A percentile compares a stretch with the other conserved stretches of the same genome.
These are phyloP conservation scores for Chrysopa pallens DNA, from an alignment of 1,140 invertebrate species.

Conservation along the genomic window DNA sequence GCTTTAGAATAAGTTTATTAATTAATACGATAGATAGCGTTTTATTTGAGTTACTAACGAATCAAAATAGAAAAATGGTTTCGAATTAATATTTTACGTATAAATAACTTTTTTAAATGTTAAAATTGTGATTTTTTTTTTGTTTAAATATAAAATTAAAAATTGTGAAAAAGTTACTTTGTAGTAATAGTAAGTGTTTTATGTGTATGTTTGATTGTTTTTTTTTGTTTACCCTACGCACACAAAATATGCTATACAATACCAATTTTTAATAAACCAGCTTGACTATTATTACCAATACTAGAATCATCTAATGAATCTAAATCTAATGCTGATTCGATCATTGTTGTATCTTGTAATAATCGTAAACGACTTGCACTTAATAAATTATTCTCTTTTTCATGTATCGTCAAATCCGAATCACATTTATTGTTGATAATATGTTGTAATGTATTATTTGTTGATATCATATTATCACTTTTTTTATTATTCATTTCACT, in stretches of 20 bases:
- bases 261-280: conserved; percentile 17
- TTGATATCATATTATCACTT: neutral
- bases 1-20: too few species aligned
- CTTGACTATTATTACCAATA: conserved; percentile 18
- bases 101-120: too few species aligned
- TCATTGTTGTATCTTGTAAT: conserved; percentile 70
- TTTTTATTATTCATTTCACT: neutral
- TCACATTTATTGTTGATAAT: neutral
- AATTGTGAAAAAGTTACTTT: too few species aligned
- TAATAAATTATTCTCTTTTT: conserved; percentile 20
- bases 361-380: conserved; percentile 45
- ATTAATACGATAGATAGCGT: too few species aligned
- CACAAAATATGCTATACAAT: conserved; percentile 2
- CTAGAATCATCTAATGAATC: conserved; percentile 55
- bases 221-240: too few species aligned
- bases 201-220: too few species aligned
- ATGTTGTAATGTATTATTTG: neutral
- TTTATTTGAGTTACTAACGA: too few species aligned
- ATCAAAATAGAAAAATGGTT: too few species aligned
- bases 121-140: too few species aligned
- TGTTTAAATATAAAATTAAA: too few species aligned
- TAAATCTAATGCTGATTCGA: conserved; percentile 66
- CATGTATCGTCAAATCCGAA: conserved; percentile 15
- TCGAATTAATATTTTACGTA: too few species aligned
- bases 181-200: too few species aligned